Percentiles rank a stretch among this genome's conserved stretches.
Evolutionary conservation across 2,113 vertebrate species (phyloP).

Genomic region (Vidua macroura): DNA sequence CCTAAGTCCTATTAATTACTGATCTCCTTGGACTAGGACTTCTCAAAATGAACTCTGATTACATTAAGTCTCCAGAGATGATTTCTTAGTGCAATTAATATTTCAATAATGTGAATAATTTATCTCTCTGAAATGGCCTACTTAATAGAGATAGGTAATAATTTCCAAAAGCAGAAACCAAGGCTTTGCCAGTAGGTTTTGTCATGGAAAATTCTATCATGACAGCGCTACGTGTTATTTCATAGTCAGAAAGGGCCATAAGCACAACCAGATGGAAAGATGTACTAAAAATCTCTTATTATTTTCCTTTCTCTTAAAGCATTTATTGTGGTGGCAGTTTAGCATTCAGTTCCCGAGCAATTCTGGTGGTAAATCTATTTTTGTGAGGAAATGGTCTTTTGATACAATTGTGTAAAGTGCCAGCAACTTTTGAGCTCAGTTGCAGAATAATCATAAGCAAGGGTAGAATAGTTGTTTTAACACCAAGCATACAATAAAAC

Average conservation of each 20-base stretch:
- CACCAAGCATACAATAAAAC: neutral
- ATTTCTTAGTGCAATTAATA: constrained; percentile 17
- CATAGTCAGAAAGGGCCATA: neutral
- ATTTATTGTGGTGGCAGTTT: neutral
- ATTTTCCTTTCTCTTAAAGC: neutral
- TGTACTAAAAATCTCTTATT: neutral
- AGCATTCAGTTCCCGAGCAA: neutral
- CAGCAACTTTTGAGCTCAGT: neutral
- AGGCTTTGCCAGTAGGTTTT: neutral
- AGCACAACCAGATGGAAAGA: neutral
- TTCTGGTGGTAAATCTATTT: neutral
- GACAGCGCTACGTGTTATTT: fast-evolving
- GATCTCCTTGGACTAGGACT: neutral
- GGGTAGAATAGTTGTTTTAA: neutral
- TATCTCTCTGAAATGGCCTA: neutral
- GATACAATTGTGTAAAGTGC: neutral
- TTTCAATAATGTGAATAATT: neutral
- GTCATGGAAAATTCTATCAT: neutral
- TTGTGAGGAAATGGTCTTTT: neutral
- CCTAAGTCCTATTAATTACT: neutral
- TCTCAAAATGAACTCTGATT: constrained; percentile 36
- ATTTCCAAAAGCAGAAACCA: neutral
- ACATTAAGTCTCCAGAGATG: neutral
- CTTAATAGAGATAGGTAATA: neutral
- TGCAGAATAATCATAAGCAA: neutral